A percentile compares a stretch with the other conserved stretches of the same genome.
Evolutionary conservation across 2,113 vertebrate species (phyloP).

Genomic region (Peromyscus californicus): DNA sequence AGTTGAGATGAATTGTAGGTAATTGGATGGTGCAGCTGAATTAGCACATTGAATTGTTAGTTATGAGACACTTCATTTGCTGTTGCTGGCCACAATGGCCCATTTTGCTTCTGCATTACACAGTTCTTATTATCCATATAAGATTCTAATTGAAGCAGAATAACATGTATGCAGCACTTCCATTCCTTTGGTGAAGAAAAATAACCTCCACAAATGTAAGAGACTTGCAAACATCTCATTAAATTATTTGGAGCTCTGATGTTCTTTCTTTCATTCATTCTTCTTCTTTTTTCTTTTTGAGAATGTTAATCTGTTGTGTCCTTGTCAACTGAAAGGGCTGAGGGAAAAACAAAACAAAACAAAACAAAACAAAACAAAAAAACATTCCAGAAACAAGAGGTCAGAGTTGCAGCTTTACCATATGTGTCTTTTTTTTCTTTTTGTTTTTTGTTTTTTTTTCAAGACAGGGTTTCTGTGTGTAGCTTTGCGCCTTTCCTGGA

Average conservation of each 20-base stretch:
- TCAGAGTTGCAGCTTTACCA: not conserved
- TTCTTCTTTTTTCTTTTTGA: not conserved
- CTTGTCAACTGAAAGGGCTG: constrained; percentile 19
- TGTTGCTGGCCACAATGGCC: constrained; percentile 68
- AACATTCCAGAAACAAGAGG: not conserved
- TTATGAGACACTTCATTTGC: constrained; percentile 79
- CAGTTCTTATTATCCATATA: constrained; percentile 74
- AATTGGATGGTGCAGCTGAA: constrained; percentile 80
- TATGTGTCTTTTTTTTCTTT: not conserved
- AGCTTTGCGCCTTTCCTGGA: no score
- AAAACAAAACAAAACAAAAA: no score
- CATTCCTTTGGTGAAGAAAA: constrained; percentile 68
- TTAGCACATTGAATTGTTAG: constrained; percentile 79
- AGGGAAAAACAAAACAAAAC: no score
- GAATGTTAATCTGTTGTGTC: constrained; percentile 38
- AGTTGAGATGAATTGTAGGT: constrained; percentile 77
- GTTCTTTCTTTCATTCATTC: not conserved
- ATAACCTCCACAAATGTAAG: constrained; percentile 47
- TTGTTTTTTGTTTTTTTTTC: no score
- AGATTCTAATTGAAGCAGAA: constrained; percentile 73
- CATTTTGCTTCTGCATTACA: constrained; percentile 72
- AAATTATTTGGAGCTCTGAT: constrained; percentile 64
- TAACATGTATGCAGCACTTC: constrained; percentile 63
- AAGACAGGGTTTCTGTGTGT: no score
- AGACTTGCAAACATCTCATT: constrained; percentile 61